A percentile compares a stretch with the other conserved stretches of the same genome.
Conservation (phyloP, 2,888 invertebrate species). For the Geophilus truncorum region DNA sequence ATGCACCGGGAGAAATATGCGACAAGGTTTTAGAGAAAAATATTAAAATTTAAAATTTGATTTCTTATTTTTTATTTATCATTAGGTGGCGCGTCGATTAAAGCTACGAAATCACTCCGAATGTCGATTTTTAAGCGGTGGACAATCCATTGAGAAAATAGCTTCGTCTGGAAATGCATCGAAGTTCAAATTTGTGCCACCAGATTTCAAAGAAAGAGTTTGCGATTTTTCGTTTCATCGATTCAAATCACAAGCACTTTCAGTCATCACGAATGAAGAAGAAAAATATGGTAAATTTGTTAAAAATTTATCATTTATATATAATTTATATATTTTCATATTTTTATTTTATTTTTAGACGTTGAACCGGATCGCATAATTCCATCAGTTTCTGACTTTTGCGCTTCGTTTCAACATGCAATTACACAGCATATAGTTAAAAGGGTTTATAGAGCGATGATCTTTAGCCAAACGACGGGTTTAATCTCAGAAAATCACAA, state of each 20-base stretch:
- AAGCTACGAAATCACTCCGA: conserved; percentile 72
- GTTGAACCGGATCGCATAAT: conserved; percentile 64
- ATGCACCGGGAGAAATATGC: conserved; percentile 87
- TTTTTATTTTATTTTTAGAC: conserved; percentile 45
- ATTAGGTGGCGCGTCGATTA: conserved; percentile 69
- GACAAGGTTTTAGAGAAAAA: conserved; percentile 65
- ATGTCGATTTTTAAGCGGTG: conserved; percentile 71
- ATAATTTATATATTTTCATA: background rate
- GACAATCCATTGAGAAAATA: conserved; percentile 76
- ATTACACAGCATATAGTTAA: conserved; percentile 72
- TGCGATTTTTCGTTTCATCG: conserved; percentile 93
- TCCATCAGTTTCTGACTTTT: conserved; percentile 69
- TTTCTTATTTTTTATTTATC: background rate
- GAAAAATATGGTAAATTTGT: conserved; percentile 50
- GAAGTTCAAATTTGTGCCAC: conserved; percentile 62
- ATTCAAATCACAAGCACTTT: conserved; percentile 59
- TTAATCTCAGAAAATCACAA: conserved; percentile 58
- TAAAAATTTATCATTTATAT: background rate
- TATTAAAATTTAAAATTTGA: background rate
- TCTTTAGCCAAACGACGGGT: conserved; percentile 60
- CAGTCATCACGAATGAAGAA: conserved; percentile 59
- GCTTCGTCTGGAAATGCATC: conserved; percentile 64
- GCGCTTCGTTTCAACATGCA: conserved; percentile 74
- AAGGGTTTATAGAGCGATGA: conserved; percentile 75
- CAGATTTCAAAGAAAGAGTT: conserved; percentile 61